phyloP scores from a whole-genome alignment of 92 coral and sea anemone species.

The Epizoanthus ramosus region DNA sequence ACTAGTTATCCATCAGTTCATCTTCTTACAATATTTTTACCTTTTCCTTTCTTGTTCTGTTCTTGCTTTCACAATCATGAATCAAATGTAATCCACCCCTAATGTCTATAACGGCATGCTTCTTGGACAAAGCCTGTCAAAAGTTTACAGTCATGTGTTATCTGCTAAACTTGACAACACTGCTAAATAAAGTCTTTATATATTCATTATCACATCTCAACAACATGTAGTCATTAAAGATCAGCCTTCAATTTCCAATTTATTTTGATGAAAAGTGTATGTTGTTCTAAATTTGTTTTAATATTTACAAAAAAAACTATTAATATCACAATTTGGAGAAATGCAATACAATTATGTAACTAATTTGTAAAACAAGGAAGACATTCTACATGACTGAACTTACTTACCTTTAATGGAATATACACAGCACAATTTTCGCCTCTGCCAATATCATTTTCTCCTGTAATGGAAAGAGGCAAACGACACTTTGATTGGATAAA shows the following conservation, averaged over 20 bases:
- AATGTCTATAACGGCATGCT: conserved; percentile 93
- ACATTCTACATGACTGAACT: neutral
- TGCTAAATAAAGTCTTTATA: neutral
- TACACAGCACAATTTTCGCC: conserved; percentile 72
- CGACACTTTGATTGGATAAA: neutral
- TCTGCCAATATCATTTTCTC: conserved; percentile 91
- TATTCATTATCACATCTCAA: too few relatives aligned
- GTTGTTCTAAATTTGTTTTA: too few relatives aligned
- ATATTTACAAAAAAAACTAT: too few relatives aligned
- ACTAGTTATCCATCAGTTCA: too few relatives aligned
- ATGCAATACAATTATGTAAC: neutral
- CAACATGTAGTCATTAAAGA: too few relatives aligned
- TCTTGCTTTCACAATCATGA: conserved; percentile 87
- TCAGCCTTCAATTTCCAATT: too few relatives aligned
- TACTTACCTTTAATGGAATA: conserved; percentile 77
- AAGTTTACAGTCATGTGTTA: neutral
- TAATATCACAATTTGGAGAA: too few relatives aligned
- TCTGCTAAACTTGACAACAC: neutral
- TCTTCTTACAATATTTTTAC: conserved; percentile 33
- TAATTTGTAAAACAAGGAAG: neutral
- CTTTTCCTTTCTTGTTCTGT: conserved; percentile 89
- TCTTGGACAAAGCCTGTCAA: conserved; percentile 87
- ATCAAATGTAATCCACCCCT: conserved; percentile 74
- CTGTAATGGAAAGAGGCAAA: conserved; percentile 40
- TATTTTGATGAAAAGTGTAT: too few relatives aligned